Evolutionary conservation across 1,140 invertebrate species (phyloP), one percentile per base, ranked within the genome.

Genomic region (Cepaea nemoralis): DNA sequence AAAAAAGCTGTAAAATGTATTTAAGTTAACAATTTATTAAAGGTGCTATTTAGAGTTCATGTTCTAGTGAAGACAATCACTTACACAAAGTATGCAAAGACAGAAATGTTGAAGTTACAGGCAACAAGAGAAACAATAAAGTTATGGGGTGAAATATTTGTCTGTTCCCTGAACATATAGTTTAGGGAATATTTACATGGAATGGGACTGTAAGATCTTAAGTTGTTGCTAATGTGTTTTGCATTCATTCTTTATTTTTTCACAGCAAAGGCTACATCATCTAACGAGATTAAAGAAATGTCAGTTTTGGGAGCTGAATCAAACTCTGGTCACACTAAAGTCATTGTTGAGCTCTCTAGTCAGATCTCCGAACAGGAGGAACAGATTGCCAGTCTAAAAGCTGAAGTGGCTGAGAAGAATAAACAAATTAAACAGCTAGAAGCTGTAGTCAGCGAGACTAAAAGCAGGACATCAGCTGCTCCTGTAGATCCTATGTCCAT

Each of bases 301-400:
- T 66, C 48, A 24, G 3, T 19, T 50, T 0, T 3, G 5, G 37
- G 33, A 40, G 33, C 40, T 63, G 22, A 10, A 31, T 33, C 31
- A 37, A 40, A n/a, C 16, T 12, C 50, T 59, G 48, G 63, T 55
- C 78, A 80, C 24, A 70, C 78, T 8, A 80, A 80, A 73, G 31
- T 80, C 40, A 73, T 80, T 67, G 78, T 80, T 1, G 78, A 80
- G 24, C 48, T 80, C 1, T 80, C 78, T 27, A 80, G 33, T 39
- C 78, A 80, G 39, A 39, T 80, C 10, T 42, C 66, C 19, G 78
- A 80, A 37, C 78, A 80, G 40, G 40, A 27, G 8, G 69, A 80
- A 8, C 27, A 42, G 67, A 80, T 80, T 39, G 35, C 67, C 24
- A 37, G 22, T 22, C 27, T 80, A 45, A 42, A 42, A 59, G 24